phyloP scores from a whole-genome alignment of 2,797 vertebrate species.

The Chiroxiphia lanceolata region DNA sequence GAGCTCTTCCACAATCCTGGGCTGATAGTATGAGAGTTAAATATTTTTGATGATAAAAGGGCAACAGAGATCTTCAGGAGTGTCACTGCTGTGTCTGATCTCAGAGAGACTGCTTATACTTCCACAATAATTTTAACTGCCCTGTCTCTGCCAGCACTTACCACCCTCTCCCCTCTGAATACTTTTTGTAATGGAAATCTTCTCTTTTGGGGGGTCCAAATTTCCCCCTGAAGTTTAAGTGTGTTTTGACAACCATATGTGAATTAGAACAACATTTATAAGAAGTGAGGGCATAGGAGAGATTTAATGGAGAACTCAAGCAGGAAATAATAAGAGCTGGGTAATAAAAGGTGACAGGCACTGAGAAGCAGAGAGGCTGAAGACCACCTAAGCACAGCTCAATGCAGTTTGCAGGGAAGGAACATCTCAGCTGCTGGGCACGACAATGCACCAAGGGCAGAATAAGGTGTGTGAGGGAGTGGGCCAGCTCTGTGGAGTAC shows the following conservation, averaged over 20 bases:
- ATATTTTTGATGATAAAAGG: background rate
- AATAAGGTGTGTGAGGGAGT: background rate
- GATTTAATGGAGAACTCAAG: background rate
- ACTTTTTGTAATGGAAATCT: background rate
- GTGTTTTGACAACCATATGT: background rate
- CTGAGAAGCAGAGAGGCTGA: background rate
- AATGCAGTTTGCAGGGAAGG: fast-evolving
- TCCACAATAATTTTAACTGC: background rate
- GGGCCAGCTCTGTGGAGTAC: background rate
- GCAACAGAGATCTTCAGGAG: background rate
- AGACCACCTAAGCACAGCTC: background rate
- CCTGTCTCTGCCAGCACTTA: fast-evolving
- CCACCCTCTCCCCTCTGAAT: background rate
- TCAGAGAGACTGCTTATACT: background rate
- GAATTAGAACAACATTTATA: background rate
- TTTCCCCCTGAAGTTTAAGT: background rate
- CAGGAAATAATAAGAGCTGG: background rate
- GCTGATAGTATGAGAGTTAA: background rate
- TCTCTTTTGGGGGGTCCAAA: background rate
- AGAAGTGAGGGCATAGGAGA: background rate
- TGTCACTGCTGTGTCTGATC: background rate
- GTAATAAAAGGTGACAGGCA: background rate
- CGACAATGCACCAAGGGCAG: background rate
- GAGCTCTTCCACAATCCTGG: background rate
- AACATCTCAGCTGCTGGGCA: background rate